Evolutionary conservation across 2,113 vertebrate species (phyloP), one percentile per base, ranked within the genome.

Genomic region (Toxotes chatareus): DNA sequence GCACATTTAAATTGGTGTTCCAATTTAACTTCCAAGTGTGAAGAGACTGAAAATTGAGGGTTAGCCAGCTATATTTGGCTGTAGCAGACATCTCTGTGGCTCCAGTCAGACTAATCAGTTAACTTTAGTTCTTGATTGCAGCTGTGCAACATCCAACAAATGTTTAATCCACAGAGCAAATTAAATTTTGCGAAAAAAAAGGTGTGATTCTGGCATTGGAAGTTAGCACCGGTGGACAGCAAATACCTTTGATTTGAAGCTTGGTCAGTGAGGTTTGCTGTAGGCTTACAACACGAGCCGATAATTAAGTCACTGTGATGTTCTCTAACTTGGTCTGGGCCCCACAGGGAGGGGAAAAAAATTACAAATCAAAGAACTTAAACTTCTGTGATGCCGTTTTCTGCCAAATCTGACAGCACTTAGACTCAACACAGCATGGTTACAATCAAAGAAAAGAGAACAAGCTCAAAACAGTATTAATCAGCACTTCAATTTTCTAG

Each of bases 1-100:
- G 73, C 11, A 34, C 38, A 62, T 64, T 75, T 80, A 51, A 76
- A 84, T 23, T 77, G 51, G 61, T 60, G 69, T 66, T 83, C 42
- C 32, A 73, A 60, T 80, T 71, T 36, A 59, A 5, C 66, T 59
- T 27, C 78, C 57, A 49, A 76, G 61, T 70, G 55, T 74, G 44
- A 57, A 31, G 72, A 72, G 53, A 72, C 23, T 13, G 40, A 31
- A 66, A 31, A 51, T 12, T 0, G 62, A 23, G 31, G 32, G 56
- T n/a, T 27, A 34, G 40, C 4, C 40, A 16, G 38, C 31, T 64
- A 0, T 10, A 5, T 63, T 47, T 32, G 46, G 63, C 27, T 67
- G 38, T 14, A 5, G 9, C 9, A 77, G 31, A 34, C 42, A 59
- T 42, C 51, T 36, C 38, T 21, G 40, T 42, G 19, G 34, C 38